Evolutionary conservation across 2,888 invertebrate species (phyloP).

Genomic region (Carcina quercana): DNA sequence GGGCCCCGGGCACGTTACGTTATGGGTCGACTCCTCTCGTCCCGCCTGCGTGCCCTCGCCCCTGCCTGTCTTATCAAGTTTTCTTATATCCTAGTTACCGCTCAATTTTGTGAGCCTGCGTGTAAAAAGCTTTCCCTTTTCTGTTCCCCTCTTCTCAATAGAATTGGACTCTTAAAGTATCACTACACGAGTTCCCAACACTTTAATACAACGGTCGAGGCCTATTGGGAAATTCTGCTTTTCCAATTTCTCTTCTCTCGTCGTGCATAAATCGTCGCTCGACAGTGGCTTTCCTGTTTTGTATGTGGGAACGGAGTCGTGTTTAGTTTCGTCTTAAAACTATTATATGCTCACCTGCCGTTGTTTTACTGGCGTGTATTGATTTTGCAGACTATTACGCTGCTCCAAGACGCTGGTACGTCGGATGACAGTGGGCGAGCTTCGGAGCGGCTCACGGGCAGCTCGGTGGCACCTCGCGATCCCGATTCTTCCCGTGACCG

Average conservation of each 20-base stretch:
- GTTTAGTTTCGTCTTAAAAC: background rate
- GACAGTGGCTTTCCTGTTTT: slow-evolving; percentile 2
- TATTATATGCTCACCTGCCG: background rate
- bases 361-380: slow-evolving; percentile 9
- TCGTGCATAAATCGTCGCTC: slow-evolving; percentile 5
- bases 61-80: slow-evolving; percentile 62
- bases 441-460: slow-evolving; percentile 85
- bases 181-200: slow-evolving; percentile 34
- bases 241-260: slow-evolving; percentile 8
- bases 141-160: slow-evolving; percentile 40
- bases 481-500: slow-evolving; percentile 89
- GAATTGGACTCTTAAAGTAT: slow-evolving; percentile 47
- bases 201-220: slow-evolving; percentile 24
- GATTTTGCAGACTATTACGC: slow-evolving; percentile 77
- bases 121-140: slow-evolving; percentile 47
- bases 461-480: slow-evolving; percentile 83
- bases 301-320: background rate
- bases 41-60: slow-evolving; percentile 40
- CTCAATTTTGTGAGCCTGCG: slow-evolving; percentile 58
- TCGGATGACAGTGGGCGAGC: slow-evolving; percentile 90
- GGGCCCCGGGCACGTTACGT: slow-evolving; percentile 59
- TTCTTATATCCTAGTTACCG: slow-evolving; percentile 66
- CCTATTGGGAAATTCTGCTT: slow-evolving; percentile 20
- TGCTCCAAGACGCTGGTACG: slow-evolving; percentile 86
- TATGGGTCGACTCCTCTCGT: slow-evolving; percentile 52